Evolutionary conservation across 2,797 vertebrate genomes (phyloP), one percentile per base, ranked within the genome.

Genomic region (Danio tinwini): DNA sequence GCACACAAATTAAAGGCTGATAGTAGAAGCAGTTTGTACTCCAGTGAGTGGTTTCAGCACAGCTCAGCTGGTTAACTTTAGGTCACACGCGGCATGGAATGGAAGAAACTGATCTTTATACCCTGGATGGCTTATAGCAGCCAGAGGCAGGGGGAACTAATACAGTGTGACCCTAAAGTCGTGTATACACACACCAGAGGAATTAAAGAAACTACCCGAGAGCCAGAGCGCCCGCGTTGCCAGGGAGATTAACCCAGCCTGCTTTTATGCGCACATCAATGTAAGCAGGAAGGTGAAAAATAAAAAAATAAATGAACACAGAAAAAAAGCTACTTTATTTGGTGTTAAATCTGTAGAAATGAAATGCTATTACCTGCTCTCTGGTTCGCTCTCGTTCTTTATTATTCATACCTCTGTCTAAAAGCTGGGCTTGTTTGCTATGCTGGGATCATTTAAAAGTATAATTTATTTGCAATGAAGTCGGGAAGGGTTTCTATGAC

Each of bases 361-460:
- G 17, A 87, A 85, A 87, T 85, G 85, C 83, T 83, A 87, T 89
- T 85, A 64, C 71, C 62, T 85, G 67, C 68, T 80, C 44, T 71
- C 42, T 75, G 73, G 69, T 55, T 79, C 70, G 14, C 7, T 16
- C 3, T 49, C 16, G 39, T 13, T 52, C 59, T 53, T 69, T 7
- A 19, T 61, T 78, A 61, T 67, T 71, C 72, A 82, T 53, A 52
- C 74, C 58, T 76, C 63, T 44, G 37, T 37, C 59, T 79, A 17
- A 64, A 67, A 82, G 74, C 63, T 67, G 52, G 53, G 53, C 69
- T 77, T 85, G 81, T 85, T 85, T 86, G 75, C 81, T 74, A 74
- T 75, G 81, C 76, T 74, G 81, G 79, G 82, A 83, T 88, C 73
- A 87, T 87, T 88, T 87, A 86, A 87, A 88, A 88, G 86, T 88